Conservation (phyloP, 2,797 vertebrate species). For the Coregonus ussuriensis region DNA sequence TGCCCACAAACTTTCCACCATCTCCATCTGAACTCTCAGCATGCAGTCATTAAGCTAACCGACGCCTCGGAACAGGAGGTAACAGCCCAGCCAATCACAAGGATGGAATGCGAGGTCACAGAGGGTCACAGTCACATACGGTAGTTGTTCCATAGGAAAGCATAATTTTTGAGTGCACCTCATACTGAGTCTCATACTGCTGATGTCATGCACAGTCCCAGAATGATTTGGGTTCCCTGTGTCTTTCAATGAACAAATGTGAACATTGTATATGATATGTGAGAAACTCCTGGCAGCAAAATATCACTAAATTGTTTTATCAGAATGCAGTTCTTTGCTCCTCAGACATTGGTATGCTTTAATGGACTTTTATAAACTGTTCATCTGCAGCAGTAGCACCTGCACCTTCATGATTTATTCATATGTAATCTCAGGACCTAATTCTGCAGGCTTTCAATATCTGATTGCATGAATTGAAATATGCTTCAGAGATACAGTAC, state of each 20-base stretch:
- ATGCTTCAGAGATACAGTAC: background rate
- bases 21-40: slow-evolving; percentile 43
- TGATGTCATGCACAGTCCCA: background rate
- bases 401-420: slow-evolving; percentile 31
- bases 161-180: slow-evolving; percentile 14
- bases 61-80: slow-evolving; percentile 14
- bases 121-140: slow-evolving; percentile 16
- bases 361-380: background rate
- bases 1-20: slow-evolving; percentile 27
- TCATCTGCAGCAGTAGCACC: background rate
- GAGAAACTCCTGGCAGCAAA: background rate
- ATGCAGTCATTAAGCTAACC: slow-evolving; percentile 56
- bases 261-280: slow-evolving; percentile 13
- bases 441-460: slow-evolving; percentile 19
- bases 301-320: background rate
- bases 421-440: slow-evolving; percentile 40
- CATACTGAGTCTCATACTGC: background rate
- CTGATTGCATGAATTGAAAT: background rate
- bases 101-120: slow-evolving; percentile 21
- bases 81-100: slow-evolving; percentile 21
- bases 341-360: background rate
- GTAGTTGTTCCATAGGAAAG: slow-evolving; percentile 16
- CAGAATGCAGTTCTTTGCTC: background rate
- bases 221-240: too few relatives aligned
- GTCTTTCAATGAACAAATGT: slow-evolving; percentile 11